Conservation (phyloP, 2,888 invertebrate genomes). For the Hydrotaea diabolus region DNA sequence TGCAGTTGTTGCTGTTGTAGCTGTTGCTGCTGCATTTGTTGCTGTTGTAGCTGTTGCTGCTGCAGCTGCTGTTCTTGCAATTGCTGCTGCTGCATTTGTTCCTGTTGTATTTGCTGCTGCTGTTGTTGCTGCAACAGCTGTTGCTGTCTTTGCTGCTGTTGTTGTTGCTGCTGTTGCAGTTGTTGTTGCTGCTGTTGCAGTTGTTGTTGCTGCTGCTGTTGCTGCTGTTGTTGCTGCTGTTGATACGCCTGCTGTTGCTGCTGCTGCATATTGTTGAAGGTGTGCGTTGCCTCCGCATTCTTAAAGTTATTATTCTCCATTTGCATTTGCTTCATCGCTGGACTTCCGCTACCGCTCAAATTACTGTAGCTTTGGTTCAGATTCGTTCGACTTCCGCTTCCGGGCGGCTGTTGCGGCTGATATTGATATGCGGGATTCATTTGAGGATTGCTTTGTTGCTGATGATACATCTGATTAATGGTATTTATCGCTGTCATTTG, state of each 20-base stretch:
- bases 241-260: conserved; percentile 71
- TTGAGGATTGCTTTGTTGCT: conserved; percentile 70
- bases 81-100: conserved; percentile 70
- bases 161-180: conserved; percentile 75
- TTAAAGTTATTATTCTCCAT: conserved; percentile 68
- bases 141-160: conserved; percentile 61
- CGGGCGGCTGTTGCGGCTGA: conserved; percentile 67
- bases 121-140: conserved; percentile 65
- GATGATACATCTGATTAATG: conserved; percentile 76
- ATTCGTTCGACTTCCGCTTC: conserved; percentile 75
- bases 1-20: conserved; percentile 70
- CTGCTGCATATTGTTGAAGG: conserved; percentile 71
- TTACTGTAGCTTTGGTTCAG: conserved; percentile 65
- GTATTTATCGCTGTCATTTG: conserved; percentile 74
- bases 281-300: conserved; percentile 75
- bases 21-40: conserved; percentile 71
- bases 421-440: conserved; percentile 68
- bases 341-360: conserved; percentile 59
- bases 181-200: no score
- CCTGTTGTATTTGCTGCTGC: conserved; percentile 69
- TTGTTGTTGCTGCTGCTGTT: no score
- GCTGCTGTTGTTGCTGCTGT: no score
- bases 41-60: conserved; percentile 69
- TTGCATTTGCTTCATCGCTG: conserved; percentile 60
- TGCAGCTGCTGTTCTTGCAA: conserved; percentile 71